Percentiles rank a stretch among this genome's conserved stretches.
Evolutionary conservation across 2,888 invertebrate genomes (phyloP).

Genomic region (Ectemnius cavifrons): DNA sequence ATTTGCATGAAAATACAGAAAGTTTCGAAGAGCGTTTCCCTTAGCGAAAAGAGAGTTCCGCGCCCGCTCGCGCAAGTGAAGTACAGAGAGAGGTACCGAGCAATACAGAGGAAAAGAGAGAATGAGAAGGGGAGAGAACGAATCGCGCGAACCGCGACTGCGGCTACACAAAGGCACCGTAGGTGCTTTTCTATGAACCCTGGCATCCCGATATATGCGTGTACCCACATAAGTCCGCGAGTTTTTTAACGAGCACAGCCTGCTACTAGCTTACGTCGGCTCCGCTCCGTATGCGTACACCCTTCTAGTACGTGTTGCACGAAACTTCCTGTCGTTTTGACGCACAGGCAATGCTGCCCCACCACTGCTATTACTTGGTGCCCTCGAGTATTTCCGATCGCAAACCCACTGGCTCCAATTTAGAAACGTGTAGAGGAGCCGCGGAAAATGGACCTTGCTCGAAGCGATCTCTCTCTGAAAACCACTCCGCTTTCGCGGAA

Average conservation of each 20-base stretch:
- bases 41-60: slow-evolving; percentile 33
- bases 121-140: slow-evolving; percentile 30
- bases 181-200: slow-evolving; percentile 46
- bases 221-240: slow-evolving; percentile 35
- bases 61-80: slow-evolving; percentile 29
- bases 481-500: not conserved
- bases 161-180: slow-evolving; percentile 51
- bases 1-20: slow-evolving; percentile 63
- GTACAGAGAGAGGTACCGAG: slow-evolving; percentile 14
- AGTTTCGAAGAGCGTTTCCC: slow-evolving; percentile 58
- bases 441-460: slow-evolving; percentile 1
- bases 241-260: slow-evolving; percentile 58
- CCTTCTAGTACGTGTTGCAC: slow-evolving; percentile 18
- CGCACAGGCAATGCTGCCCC: slow-evolving; percentile 48
- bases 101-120: not conserved
- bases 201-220: slow-evolving; percentile 49
- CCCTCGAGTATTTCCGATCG: slow-evolving; percentile 35
- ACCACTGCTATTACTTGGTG: slow-evolving; percentile 42
- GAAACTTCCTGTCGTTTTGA: slow-evolving; percentile 38
- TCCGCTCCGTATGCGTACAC: slow-evolving; percentile 6
- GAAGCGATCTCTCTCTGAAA: not conserved
- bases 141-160: slow-evolving; percentile 51
- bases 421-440: not conserved
- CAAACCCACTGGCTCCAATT: slow-evolving; percentile 13
- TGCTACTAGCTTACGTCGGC: not conserved